Base-by-base conservation (phyloP, 2,797 vertebrate species). In the Helarctos malayanus region DNA sequence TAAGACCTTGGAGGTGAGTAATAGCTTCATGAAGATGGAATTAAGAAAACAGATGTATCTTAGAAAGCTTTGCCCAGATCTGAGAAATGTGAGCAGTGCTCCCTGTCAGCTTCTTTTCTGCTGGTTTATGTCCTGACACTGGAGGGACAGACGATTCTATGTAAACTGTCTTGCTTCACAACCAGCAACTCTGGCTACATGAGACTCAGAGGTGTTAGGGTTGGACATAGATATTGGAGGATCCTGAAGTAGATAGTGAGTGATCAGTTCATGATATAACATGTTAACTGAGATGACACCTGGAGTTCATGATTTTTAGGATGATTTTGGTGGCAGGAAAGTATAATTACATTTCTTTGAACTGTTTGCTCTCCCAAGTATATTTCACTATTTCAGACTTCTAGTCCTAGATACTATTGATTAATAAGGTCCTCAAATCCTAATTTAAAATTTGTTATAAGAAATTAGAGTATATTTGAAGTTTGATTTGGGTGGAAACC, bases 21-120 rank as follows among this genome's bases (percentile, higher is more conserved):
- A 96, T 92, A 71, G 80, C 81, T 96, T 94, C 84, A 88, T 92
- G 84, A 96, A 88, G 87, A 96, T 29, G 11, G 19, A 95, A 96
- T 95, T 87, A 87, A 96, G 93, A 78, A 97, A 97, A 95, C 92
- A 93, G 87, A 97, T 97, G 95, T 92, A 85, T 90, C 88, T 87
- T 75, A 68, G 84, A 65, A 97, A 96, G 35, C 75, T 63, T 87
- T 97, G 84, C 63, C 96, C 95, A 94, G 71, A 96, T 93, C 69
- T 76, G 49, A 90, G 89, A 97, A 91, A 92, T 52, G 15, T 12
- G 86, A 94, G 87, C 35, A 49, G 52, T 9, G 47, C 12, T 81
- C 54, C 18, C 38, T 29, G 32, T 69, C 63, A 80, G 79, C 96
- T 71, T 89, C 18, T 27, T 83, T 47, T 71, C 71, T 89, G 38